Evolutionary conservation across 2,113 vertebrate genomes (phyloP).

Genomic region (Tenebrosternarchus preto): DNA sequence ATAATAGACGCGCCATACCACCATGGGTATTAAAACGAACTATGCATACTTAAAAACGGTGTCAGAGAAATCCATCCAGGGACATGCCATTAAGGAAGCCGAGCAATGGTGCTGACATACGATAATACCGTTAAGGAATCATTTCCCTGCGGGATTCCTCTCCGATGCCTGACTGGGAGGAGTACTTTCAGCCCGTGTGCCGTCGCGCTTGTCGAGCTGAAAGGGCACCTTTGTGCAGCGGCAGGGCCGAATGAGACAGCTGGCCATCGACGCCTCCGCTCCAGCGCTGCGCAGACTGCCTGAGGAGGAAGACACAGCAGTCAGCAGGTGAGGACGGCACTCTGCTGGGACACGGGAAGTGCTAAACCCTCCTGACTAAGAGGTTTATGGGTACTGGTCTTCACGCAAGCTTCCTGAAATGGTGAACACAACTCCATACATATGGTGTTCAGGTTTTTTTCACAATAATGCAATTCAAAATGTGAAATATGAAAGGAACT

Average conservation of each 20-base stretch:
- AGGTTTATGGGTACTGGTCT: neutral
- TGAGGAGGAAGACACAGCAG: neutral
- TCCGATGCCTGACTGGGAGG: neutral
- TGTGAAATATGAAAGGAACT: neutral
- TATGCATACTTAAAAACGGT: conserved; percentile 9
- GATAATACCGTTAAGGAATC: conserved; percentile 14
- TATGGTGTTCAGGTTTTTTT: neutral
- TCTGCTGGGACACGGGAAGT: conserved; percentile 1
- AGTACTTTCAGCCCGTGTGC: neutral
- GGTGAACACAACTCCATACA: neutral
- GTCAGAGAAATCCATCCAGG: neutral
- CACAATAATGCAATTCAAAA: neutral
- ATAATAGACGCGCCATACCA: neutral
- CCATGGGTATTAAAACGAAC: neutral
- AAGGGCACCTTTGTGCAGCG: neutral
- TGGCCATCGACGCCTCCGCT: conserved; percentile 13
- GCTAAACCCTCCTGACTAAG: neutral
- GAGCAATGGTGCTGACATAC: neutral
- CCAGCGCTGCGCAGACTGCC: neutral
- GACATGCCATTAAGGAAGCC: conserved; percentile 1
- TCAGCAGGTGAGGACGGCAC: conserved; percentile 10
- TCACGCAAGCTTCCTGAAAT: neutral
- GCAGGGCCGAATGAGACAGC: neutral
- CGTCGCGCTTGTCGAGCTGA: neutral
- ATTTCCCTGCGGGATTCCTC: conserved; percentile 5